Percentiles rank a stretch among this genome's conserved stretches.
Conservation (phyloP, 2,888 invertebrate genomes). For the Scaptomyza flava region DNA sequence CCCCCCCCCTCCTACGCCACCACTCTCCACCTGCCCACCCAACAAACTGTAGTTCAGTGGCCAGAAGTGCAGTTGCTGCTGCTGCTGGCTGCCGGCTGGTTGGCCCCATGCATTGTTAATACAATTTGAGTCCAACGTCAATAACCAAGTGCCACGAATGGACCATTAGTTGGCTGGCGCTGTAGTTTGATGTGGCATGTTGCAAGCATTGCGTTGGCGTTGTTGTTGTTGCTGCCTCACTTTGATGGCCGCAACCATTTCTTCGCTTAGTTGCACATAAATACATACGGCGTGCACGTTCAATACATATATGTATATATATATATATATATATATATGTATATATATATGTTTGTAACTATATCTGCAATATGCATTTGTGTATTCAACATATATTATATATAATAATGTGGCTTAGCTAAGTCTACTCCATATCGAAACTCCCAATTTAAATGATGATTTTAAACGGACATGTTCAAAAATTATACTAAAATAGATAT, state of each 20-base stretch:
- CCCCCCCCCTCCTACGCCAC: neutral
- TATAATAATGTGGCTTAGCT: neutral
- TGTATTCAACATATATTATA: neutral
- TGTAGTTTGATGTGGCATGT: conserved; percentile 60
- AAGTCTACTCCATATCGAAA: neutral
- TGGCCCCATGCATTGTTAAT: conserved; percentile 78
- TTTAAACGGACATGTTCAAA: neutral
- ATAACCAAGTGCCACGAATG: conserved; percentile 81
- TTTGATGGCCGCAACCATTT: conserved; percentile 59
- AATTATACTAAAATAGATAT: no score
- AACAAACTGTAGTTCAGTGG: conserved; percentile 42
- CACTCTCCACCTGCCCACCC: neutral
- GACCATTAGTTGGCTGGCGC: conserved; percentile 72
- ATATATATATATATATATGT: conserved; percentile 46
- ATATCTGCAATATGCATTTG: conserved; percentile 55
- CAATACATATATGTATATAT: conserved; percentile 38
- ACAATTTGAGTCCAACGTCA: conserved; percentile 78
- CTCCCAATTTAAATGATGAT: neutral
- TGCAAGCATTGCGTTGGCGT: conserved; percentile 33
- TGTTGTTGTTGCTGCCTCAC: conserved; percentile 23
- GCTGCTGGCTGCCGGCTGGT: conserved; percentile 24
- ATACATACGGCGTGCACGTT: conserved; percentile 13
- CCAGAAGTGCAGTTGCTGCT: conserved; percentile 39
- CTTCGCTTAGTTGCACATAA: conserved; percentile 48
- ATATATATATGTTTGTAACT: conserved; percentile 19